Base-by-base conservation (phyloP, 2,888 invertebrate species). In the Pseudococcus viburni region DNA sequence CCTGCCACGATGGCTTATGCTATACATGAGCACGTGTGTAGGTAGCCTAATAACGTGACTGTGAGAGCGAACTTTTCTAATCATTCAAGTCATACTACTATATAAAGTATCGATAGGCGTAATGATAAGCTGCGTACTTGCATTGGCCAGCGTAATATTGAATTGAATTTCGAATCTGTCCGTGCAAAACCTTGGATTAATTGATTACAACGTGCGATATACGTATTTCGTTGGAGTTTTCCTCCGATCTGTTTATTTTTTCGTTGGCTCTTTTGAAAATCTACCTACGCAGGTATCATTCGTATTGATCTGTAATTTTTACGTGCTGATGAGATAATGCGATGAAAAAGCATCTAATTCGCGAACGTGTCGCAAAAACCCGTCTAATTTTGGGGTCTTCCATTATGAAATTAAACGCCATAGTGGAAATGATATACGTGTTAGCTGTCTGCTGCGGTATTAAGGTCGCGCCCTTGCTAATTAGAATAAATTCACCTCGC, bases 131-230 rank as follows among this genome's bases (percentile, higher is more conserved):
- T 59, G n/a, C 8, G n/a, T 59, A 59, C 48, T 51, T 51, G 15
- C 15, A 51, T 15, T 12, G 15, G 48, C 48, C 9, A 55, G 55
- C n/a, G 55, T 55, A 55, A n/a, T 55, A 55, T 55, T n/a, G n/a
- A n/a, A 17, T 55, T n/a, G 55, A 64, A 64, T 64, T 22, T 22
- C 5, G n/a, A 55, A 55, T 64, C 64, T 33, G 33, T 73, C 33
- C 33, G 73, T 73, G 73, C 42, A 42, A 33, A 73, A 73, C 73
- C 73, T 73, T 73, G 73, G 33, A 73, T 73, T 26, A 73, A 73
- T 73, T 39, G 73, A 73, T 73, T 73, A 73, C 33, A 33, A 73
- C 73, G 33, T 39, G 73, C 73, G 73, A 73, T 73, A 73, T 73
- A 33, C 19, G 42, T 19, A 64, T 68, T 73, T 17, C 8, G 64